A percentile compares a stretch with the other conserved stretches of the same genome.
Evolutionary conservation across 2,113 vertebrate species (phyloP).

Genomic region (Gavia stellata): DNA sequence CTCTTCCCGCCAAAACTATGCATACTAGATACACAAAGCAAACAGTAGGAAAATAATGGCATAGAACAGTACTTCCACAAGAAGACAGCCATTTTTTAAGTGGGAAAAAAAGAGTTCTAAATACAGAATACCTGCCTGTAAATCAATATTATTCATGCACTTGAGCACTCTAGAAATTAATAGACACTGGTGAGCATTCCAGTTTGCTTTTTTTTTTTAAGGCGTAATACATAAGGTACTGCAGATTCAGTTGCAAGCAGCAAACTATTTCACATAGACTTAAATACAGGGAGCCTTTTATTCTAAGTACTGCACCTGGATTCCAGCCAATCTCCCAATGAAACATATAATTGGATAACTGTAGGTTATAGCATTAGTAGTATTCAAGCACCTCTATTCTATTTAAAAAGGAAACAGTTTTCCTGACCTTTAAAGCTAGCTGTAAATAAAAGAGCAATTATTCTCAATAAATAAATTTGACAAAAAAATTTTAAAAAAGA

Average conservation of each 20-base stretch:
- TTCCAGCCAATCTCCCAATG: slow-evolving; percentile 13
- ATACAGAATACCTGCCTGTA: background rate
- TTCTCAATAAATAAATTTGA: background rate
- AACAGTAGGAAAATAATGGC: slow-evolving; percentile 5
- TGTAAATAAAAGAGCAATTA: slow-evolving; percentile 22
- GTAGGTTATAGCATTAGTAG: slow-evolving; percentile 39
- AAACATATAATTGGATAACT: slow-evolving; percentile 56
- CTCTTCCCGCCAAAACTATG: slow-evolving; percentile 43
- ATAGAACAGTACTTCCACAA: background rate
- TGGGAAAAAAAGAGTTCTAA: background rate
- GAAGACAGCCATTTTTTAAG: background rate
- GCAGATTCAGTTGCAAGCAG: background rate
- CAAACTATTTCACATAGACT: slow-evolving; percentile 1
- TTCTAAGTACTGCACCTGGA: slow-evolving; percentile 24
- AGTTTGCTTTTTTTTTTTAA: background rate
- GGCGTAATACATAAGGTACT: background rate
- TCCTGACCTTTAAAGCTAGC: slow-evolving; percentile 38
- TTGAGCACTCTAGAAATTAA: background rate
- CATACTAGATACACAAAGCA: slow-evolving; percentile 25
- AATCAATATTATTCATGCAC: background rate
- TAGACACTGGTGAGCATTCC: background rate
- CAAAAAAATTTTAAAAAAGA: background rate
- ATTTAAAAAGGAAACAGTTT: slow-evolving; percentile 33
- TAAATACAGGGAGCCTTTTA: slow-evolving; percentile 21
- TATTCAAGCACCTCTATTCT: background rate